Base-by-base conservation (phyloP, 2,888 invertebrate genomes). In the Lydus trimaculatus region DNA sequence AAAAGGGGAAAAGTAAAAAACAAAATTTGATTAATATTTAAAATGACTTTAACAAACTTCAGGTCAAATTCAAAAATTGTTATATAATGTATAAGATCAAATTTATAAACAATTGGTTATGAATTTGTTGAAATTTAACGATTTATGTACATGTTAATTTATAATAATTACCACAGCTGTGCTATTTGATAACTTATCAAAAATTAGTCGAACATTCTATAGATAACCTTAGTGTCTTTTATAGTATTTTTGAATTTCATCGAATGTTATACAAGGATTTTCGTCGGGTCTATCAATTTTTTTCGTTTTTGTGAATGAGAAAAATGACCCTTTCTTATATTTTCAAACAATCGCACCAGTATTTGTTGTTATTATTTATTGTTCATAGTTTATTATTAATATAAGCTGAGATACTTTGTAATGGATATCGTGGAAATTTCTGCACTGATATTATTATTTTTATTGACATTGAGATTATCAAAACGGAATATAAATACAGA, bases 361-460 rank as follows among this genome's bases (percentile, higher is more conserved):
- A 20, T 48, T 48, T 20, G 8, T 20, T 17, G 17, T 20, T 20
- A 8, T 7, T 48, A 20, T 48, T 48, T 20, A 48, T 39, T 39
- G 6, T 5, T 39, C 39, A 5, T 33, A 39, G 3, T 39, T n/a
- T 5, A 39, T 43, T n/a, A 36, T 43, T 43, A 17, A 43, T 43
- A n/a, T 43, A 13, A 4, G 11, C n/a, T 6, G 5, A n/a, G 11
- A n/a, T 43, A n/a, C 5, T 48, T n/a, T 48, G 48, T 20, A 48
- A 48, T 48, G 48, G n/a, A 43, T 43, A 43, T 20, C 48, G 48
- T 48, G 48, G 48, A 48, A 48, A 48, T 48, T 48, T 48, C 48
- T 48, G 11, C 20, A 20, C 11, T 20, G 48, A 48, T 48, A 48
- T 48, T 48, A 11, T 48, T 48, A 48, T 48, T 48, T 48, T 48